Base-by-base conservation (phyloP, 1,140 invertebrate species). In the Trichogramma pretiosum region DNA sequence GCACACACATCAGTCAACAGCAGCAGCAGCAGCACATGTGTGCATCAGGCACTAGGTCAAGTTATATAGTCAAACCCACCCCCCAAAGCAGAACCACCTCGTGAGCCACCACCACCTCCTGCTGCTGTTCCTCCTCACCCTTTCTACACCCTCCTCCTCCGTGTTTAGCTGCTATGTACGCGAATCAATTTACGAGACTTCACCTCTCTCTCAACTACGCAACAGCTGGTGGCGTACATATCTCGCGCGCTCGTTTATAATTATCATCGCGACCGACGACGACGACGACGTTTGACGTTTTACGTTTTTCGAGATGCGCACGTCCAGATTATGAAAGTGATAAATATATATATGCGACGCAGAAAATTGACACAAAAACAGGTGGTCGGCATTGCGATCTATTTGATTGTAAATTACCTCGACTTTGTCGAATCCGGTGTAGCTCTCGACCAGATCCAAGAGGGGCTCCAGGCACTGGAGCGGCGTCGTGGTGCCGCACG, bases 401-500 rank as follows among this genome's bases (percentile, higher is more conserved):
- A n/a, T n/a, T n/a, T n/a, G n/a, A n/a, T n/a, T n/a, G n/a, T n/a
- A n/a, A n/a, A 8, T 17, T 68, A 84, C 84, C 71, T 82, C 74
- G 16, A 89, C 79, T 74, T 79, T 63, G 61, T 86, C 81, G 67
- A 92, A 93, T 22, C 89, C 91, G 53, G 89, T 84, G 56, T 85
- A 84, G 54, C 88, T 77, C 53, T 86, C 80, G 0, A 93, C 93
- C 46, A 98, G 72, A 44, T 87, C 68, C 44, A 98, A 73, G 47
- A 99, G 74, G 3, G 82, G 79, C 59, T 87, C 82, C 53, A 99
- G 74, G 65, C 94, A 96, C 48, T 88, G 78, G 37, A 99, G 76
- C n/a, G 95, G 86, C 23, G 93, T 97, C 14, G 95, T 99, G 1
- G 89, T 94, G 14, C 96, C 96, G 74, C 96, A 99, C 1, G 96